These are phyloP conservation scores for Caenorhabditis sp. DNA, from an alignment of 2,888 invertebrate genomes.

Conservation along the genomic window DNA sequence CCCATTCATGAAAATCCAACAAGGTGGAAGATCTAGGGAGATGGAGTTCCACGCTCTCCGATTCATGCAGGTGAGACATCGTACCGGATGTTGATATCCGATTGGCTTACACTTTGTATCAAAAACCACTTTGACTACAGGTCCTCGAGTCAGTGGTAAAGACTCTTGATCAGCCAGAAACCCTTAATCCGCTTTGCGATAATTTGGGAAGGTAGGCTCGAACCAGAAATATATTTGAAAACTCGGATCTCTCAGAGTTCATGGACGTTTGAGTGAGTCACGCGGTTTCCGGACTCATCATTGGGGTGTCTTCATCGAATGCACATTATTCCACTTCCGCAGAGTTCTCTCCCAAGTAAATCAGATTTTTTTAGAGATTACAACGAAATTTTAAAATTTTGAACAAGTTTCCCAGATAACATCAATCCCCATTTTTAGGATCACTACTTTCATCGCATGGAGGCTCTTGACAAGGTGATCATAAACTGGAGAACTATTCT, in stretches of 20 bases:
- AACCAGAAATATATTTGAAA: neutral
- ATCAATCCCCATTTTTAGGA: too few species aligned
- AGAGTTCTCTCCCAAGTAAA: slow-evolving; percentile 65
- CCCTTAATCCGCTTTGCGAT: slow-evolving; percentile 72
- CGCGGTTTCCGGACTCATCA: slow-evolving; percentile 74
- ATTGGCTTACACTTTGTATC: neutral
- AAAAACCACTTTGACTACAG: slow-evolving; percentile 56
- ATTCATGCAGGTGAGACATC: slow-evolving; percentile 73
- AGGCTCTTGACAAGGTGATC: slow-evolving; percentile 67
- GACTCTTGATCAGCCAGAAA: slow-evolving; percentile 69
- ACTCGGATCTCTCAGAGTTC: slow-evolving; percentile 56
- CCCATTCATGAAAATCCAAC: slow-evolving; percentile 73
- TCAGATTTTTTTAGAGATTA: too few species aligned
- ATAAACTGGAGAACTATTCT: slow-evolving; percentile 74
- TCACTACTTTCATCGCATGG: slow-evolving; percentile 59
- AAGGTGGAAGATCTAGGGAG: slow-evolving; percentile 64
- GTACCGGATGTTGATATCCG: neutral
- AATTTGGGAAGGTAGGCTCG: slow-evolving; percentile 73
- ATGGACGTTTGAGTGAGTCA: slow-evolving; percentile 69
- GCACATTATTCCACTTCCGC: slow-evolving; percentile 75
- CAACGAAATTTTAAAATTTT: too few species aligned
- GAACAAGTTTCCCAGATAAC: neutral
- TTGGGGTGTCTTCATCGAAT: slow-evolving; percentile 78
- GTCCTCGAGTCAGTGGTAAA: slow-evolving; percentile 75
- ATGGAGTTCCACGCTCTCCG: slow-evolving; percentile 75